A percentile compares a stretch with the other conserved stretches of the same genome.
These are phyloP conservation scores for Epinephelus moara DNA, from an alignment of 2,113 vertebrate species.

Conservation along the genomic window DNA sequence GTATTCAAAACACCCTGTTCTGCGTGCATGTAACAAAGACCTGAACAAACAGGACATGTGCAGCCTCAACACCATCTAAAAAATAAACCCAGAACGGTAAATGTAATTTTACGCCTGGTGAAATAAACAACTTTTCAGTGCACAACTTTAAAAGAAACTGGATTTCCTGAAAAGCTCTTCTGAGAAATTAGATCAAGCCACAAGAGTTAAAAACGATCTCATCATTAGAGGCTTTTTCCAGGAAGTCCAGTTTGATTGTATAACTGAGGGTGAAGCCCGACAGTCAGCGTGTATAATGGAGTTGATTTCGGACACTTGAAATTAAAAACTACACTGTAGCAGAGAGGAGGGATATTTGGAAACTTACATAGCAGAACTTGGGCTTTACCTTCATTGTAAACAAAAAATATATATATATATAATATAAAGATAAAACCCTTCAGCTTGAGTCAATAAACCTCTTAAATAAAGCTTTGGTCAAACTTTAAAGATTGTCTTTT, in stretches of 20 bases:
- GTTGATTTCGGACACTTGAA: not conserved
- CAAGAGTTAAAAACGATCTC: not conserved
- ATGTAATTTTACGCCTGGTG: slow-evolving; percentile 24
- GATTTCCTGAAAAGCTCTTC: slow-evolving; percentile 10
- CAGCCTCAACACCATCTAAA: slow-evolving; percentile 1
- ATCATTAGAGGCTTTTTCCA: not conserved
- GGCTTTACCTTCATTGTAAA: slow-evolving; percentile 51
- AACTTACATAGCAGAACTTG: slow-evolving; percentile 8
- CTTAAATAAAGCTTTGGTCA: slow-evolving; percentile 59
- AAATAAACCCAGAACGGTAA: not conserved
- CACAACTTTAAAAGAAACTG: slow-evolving; percentile 3
- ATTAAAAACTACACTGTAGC: not conserved
- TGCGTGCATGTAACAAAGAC: slow-evolving; percentile 13
- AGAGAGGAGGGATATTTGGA: slow-evolving; percentile 1
- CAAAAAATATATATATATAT: slow-evolving; percentile 10
- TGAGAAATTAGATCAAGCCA: not conserved
- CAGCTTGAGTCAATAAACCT: slow-evolving; percentile 31
- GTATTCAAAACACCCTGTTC: not conserved
- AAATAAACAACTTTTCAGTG: slow-evolving; percentile 57
- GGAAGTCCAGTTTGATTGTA: not conserved
- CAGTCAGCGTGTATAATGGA: not conserved
- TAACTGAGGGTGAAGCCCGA: slow-evolving; percentile 21
- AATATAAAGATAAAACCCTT: slow-evolving; percentile 31
- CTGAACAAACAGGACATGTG: slow-evolving; percentile 12
- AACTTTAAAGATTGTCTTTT: slow-evolving; percentile 69